phyloP scores from a whole-genome alignment of 2,888 invertebrate genomes.

The Atrina japonica region DNA sequence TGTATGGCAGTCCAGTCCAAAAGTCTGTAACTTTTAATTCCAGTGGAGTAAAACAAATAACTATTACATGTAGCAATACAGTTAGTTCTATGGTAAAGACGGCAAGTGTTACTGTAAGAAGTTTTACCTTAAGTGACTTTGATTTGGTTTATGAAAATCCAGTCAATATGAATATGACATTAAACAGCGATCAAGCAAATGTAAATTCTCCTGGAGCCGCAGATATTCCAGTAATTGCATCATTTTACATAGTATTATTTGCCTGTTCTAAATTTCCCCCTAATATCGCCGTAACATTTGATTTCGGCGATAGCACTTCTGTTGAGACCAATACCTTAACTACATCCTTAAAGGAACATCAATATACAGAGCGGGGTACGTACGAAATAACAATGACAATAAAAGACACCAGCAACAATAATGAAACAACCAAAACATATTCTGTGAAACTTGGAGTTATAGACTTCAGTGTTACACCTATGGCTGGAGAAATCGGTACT shows the following conservation, averaged over 20 bases:
- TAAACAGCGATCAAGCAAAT: neutral
- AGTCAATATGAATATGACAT: conserved; percentile 33
- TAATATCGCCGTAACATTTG: conserved; percentile 30
- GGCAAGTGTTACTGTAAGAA: conserved; percentile 19
- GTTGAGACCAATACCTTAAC: neutral
- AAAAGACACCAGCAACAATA: neutral
- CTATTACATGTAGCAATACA: conserved; percentile 29
- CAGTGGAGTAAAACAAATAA: conserved; percentile 18
- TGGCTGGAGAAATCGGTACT: conserved; percentile 3
- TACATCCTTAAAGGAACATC: conserved; percentile 22
- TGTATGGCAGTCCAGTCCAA: conserved; percentile 1
- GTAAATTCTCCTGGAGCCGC: neutral
- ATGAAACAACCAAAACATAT: neutral
- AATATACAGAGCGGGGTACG: conserved; percentile 16
- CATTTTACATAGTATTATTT: conserved; percentile 31
- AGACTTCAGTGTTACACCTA: conserved; percentile 17
- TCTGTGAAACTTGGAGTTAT: conserved; percentile 12
- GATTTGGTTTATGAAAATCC: conserved; percentile 6
- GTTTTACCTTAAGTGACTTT: conserved; percentile 20
- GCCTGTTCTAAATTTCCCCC: conserved; percentile 29
- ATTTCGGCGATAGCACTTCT: conserved; percentile 36
- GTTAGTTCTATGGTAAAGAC: conserved; percentile 12
- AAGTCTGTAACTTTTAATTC: conserved; percentile 16
- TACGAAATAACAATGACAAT: conserved; percentile 27
- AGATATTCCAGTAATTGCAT: conserved; percentile 15